Conservation (phyloP, 2,113 vertebrate species). For the Hemicordylus capensis region DNA sequence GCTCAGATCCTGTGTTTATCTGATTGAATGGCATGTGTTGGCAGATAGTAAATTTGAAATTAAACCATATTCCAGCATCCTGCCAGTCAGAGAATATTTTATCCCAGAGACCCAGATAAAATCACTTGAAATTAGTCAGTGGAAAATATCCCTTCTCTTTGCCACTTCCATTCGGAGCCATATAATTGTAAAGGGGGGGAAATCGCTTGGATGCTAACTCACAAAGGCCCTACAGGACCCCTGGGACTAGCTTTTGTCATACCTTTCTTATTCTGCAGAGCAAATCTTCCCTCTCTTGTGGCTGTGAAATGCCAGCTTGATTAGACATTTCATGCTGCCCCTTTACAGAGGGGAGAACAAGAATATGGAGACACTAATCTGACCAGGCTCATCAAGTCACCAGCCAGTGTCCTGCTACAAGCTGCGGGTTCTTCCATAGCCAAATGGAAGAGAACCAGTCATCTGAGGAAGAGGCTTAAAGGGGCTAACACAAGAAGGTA, state of each 20-base stretch:
- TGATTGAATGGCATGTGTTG: slow-evolving; percentile 70
- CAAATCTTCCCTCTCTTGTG: slow-evolving; percentile 25
- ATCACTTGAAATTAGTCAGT: slow-evolving; percentile 34
- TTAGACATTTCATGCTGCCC: background rate
- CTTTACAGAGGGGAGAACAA: background rate
- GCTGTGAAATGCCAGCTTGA: slow-evolving; percentile 35
- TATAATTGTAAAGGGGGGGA: slow-evolving; percentile 3
- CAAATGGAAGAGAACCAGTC: slow-evolving; percentile 28
- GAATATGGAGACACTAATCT: fast-evolving
- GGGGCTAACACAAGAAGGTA: slow-evolving; percentile 23
- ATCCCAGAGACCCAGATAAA: slow-evolving; percentile 43
- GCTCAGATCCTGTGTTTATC: slow-evolving; percentile 68
- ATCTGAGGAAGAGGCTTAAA: slow-evolving; percentile 32
- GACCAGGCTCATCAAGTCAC: fast-evolving
- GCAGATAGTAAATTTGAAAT: slow-evolving; percentile 73
- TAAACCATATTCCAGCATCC: slow-evolving; percentile 60
- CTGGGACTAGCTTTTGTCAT: background rate
- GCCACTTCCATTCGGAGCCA: background rate
- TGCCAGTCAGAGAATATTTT: slow-evolving; percentile 61
- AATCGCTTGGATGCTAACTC: slow-evolving; percentile 8
- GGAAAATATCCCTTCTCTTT: slow-evolving; percentile 32
- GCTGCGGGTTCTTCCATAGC: slow-evolving; percentile 12
- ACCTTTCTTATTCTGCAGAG: background rate
- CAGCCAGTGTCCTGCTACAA: background rate
- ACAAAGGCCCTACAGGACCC: slow-evolving; percentile 49